Percentiles rank a stretch among this genome's conserved stretches.
These are phyloP conservation scores for Pelodytes ibericus DNA, from an alignment of 2,797 vertebrate species.

Conservation along the genomic window DNA sequence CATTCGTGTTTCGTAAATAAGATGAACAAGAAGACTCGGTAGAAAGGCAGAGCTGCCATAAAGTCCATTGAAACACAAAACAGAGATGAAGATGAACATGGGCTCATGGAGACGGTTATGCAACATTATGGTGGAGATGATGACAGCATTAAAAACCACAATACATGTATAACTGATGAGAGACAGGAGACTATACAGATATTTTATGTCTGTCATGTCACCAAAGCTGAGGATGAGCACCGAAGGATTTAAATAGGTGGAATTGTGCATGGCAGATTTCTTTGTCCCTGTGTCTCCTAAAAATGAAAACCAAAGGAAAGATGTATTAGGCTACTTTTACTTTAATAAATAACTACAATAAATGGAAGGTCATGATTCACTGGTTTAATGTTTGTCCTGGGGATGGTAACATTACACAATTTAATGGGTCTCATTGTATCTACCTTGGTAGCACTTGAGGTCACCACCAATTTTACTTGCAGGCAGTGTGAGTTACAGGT, in stretches of 20 bases:
- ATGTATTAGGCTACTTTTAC: too few species aligned
- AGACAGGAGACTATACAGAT: background rate
- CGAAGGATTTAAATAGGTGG: background rate
- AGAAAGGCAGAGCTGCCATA: constrained; percentile 22
- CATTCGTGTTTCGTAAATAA: background rate
- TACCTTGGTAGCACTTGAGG: too few species aligned
- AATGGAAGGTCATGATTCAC: too few species aligned
- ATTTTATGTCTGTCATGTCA: background rate
- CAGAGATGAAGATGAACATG: constrained; percentile 35
- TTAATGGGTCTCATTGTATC: too few species aligned
- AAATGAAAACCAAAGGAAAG: background rate
- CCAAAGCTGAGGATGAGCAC: constrained; percentile 11
- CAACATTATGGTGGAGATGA: background rate
- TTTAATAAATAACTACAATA: too few species aligned
- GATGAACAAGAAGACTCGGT: constrained; percentile 8
- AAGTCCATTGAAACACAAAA: constrained; percentile 22
- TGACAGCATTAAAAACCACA: background rate
- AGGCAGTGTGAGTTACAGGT: too few species aligned
- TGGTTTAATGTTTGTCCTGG: too few species aligned
- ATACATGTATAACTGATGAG: background rate
- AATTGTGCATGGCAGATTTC: constrained; percentile 6
- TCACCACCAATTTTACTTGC: too few species aligned
- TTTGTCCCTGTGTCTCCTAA: background rate
- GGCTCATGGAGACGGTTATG: constrained; percentile 11
- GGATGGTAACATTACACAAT: too few species aligned